Evolutionary conservation across 2,888 invertebrate genomes (phyloP).

Genomic region (Erebia ligea): DNA sequence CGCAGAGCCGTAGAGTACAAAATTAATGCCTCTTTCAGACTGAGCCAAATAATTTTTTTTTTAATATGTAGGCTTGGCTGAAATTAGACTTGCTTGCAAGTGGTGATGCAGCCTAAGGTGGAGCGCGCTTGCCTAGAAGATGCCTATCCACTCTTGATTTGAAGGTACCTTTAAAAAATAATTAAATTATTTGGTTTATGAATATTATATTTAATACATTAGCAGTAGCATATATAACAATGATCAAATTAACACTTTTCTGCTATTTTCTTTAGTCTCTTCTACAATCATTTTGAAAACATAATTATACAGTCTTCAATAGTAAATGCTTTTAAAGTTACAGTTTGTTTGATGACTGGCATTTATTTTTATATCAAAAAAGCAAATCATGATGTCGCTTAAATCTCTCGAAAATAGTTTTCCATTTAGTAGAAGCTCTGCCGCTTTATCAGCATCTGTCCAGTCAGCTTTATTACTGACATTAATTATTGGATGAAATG

Average conservation of each 20-base stretch:
- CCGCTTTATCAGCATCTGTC: constrained; percentile 31
- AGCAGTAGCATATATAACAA: background rate
- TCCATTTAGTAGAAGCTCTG: constrained; percentile 22
- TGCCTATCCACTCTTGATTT: too few species aligned
- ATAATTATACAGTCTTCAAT: background rate
- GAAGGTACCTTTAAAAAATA: too few species aligned
- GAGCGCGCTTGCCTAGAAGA: too few species aligned
- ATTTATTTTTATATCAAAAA: constrained; percentile 6
- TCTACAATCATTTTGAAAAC: background rate
- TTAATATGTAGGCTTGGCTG: too few species aligned
- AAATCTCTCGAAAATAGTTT: constrained; percentile 24
- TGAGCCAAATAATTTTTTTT: too few species aligned
- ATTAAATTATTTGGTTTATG: too few species aligned
- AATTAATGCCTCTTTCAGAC: too few species aligned
- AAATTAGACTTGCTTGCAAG: too few species aligned
- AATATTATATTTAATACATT: too few species aligned
- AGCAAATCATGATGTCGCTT: constrained; percentile 3
- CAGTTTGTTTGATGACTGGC: constrained; percentile 4
- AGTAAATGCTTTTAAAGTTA: constrained; percentile 8
- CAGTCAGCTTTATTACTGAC: constrained; percentile 30
- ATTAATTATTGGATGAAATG: constrained; percentile 29
- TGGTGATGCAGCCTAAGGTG: too few species aligned
- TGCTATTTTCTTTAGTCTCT: background rate
- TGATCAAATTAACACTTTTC: background rate
- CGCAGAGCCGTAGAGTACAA: too few species aligned